phyloP scores from a whole-genome alignment of 2,113 vertebrate species.

The Setophaga kirtlandii region DNA sequence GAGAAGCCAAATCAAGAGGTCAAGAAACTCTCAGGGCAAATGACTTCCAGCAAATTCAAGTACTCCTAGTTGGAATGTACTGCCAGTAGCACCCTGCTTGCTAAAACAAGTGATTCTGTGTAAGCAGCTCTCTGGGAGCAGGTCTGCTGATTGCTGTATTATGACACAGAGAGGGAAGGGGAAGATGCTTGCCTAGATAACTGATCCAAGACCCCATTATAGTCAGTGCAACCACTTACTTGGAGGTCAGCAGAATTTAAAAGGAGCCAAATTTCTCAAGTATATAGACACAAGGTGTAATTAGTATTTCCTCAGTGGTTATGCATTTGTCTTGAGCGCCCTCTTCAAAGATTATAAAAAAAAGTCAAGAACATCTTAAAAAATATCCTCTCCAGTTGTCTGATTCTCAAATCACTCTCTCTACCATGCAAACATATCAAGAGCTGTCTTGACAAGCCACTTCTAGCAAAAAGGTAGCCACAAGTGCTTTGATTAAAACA shows the following conservation, averaged over 20 bases:
- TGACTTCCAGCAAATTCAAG: background rate
- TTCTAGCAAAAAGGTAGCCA: background rate
- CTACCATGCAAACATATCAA: fast-evolving
- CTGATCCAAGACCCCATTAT: background rate
- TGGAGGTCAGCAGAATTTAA: background rate
- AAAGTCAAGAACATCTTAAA: background rate
- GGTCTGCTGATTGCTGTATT: background rate
- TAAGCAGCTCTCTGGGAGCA: background rate
- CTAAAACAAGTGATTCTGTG: background rate
- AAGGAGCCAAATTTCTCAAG: background rate
- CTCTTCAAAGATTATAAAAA: background rate
- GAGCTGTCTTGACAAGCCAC: background rate
- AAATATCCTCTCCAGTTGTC: background rate
- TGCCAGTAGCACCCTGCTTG: background rate
- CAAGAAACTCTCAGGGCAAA: background rate
- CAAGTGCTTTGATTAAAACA: background rate
- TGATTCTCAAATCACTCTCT: background rate
- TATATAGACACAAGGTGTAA: background rate
- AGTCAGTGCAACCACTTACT: background rate
- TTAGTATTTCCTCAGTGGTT: background rate
- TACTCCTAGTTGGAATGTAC: background rate
- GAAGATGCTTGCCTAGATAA: background rate
- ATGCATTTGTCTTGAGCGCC: background rate
- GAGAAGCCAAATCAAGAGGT: background rate
- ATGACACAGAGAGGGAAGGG: background rate